Conservation (phyloP, 1,140 invertebrate genomes). For the Drosophila nikananu region DNA sequence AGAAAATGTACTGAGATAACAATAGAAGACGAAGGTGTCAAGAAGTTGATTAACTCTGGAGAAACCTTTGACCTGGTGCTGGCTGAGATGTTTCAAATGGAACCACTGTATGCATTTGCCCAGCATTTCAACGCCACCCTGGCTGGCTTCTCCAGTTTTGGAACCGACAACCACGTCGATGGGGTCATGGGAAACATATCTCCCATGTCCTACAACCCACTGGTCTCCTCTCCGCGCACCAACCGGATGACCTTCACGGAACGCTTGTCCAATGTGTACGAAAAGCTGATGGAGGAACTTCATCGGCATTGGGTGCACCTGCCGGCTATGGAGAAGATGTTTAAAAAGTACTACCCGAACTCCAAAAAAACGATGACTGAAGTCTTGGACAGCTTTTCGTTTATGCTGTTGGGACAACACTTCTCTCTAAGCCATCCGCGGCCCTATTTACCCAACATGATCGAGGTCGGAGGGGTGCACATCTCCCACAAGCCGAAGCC, state of each 20-base stretch:
- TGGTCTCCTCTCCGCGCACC: conserved; percentile 52
- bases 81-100: conserved; percentile 60
- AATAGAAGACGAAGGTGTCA: conserved; percentile 46
- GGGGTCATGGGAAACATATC: conserved; percentile 67
- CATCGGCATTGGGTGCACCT: conserved; percentile 35
- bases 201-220: conserved; percentile 80
- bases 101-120: conserved; percentile 62
- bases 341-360: conserved; percentile 85
- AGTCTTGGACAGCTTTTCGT: conserved; percentile 82
- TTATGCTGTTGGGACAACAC: conserved; percentile 87
- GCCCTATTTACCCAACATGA: conserved; percentile 86
- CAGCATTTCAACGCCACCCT: conserved; percentile 77
- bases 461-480: conserved; percentile 88
- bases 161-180: conserved; percentile 57
- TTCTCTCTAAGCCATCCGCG: conserved; percentile 86
- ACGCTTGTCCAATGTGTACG: conserved; percentile 79
- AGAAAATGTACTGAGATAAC: neutral
- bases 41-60: conserved; percentile 54
- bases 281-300: conserved; percentile 25
- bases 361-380: conserved; percentile 69
- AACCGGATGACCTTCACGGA: conserved; percentile 85
- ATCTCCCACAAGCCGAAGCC: conserved; percentile 75
- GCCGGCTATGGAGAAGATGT: conserved; percentile 67
- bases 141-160: conserved; percentile 71
- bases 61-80: conserved; percentile 79